Conservation (phyloP, 2,113 vertebrate species). For the Lasiurus cinereus region DNA sequence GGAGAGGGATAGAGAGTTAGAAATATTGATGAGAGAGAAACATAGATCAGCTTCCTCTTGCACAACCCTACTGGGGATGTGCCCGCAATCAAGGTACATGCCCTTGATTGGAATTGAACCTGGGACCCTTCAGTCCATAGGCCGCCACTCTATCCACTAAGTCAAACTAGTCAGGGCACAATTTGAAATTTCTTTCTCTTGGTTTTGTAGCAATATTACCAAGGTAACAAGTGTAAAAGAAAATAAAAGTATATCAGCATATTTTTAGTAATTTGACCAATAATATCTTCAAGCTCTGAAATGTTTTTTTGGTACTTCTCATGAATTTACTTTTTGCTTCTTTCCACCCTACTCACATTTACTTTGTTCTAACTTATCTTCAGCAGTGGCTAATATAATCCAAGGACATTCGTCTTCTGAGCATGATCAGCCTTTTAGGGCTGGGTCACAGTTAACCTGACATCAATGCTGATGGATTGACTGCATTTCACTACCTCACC, state of each 20-base stretch:
- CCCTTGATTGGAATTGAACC: too few relatives aligned
- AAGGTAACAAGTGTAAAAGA: neutral
- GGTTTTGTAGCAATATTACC: neutral
- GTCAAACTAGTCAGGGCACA: too few relatives aligned
- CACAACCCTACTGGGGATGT: too few relatives aligned
- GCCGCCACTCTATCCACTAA: too few relatives aligned
- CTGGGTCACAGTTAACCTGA: slow-evolving; percentile 37
- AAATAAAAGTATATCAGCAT: neutral
- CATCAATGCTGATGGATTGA: slow-evolving; percentile 57
- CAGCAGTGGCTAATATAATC: neutral
- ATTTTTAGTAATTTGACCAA: neutral
- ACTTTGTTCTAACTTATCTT: slow-evolving; percentile 22
- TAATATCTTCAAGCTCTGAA: neutral
- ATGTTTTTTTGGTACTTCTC: neutral
- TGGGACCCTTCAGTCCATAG: too few relatives aligned
- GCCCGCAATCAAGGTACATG: too few relatives aligned
- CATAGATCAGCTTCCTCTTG: too few relatives aligned
- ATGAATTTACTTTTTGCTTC: neutral
- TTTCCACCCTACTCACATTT: neutral
- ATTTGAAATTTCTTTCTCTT: neutral
- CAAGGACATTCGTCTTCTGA: slow-evolving; percentile 55
- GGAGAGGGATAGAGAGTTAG: too few relatives aligned
- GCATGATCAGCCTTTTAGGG: slow-evolving; percentile 18
- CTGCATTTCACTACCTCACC: slow-evolving; percentile 18
- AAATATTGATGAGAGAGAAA: too few relatives aligned